These are phyloP conservation scores for Patella pellucida DNA, from an alignment of 2,888 invertebrate genomes.

Conservation along the genomic window DNA sequence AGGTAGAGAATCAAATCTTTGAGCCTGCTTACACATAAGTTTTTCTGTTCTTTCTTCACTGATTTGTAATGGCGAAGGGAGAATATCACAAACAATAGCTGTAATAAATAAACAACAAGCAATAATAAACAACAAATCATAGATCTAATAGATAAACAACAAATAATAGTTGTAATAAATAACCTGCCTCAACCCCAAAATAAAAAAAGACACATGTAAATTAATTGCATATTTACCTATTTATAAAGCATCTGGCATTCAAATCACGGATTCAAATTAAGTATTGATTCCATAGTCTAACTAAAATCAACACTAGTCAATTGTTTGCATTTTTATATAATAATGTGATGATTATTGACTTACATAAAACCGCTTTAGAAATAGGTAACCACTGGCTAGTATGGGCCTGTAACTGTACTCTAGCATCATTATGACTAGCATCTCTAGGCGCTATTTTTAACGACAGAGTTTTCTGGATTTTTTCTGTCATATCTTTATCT, in stretches of 20 bases:
- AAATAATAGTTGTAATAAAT: too few species aligned
- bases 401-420: constrained; percentile 84
- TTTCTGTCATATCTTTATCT: constrained; percentile 70
- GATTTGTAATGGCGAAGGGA: constrained; percentile 87
- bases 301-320: not conserved
- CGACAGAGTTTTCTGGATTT: constrained; percentile 76
- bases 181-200: too few species aligned
- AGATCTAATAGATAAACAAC: too few species aligned
- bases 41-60: constrained; percentile 84
- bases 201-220: too few species aligned
- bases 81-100: constrained; percentile 82
- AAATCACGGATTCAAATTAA: not conserved
- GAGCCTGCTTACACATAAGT: constrained; percentile 82
- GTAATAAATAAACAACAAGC: constrained; percentile 24
- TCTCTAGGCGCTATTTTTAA: constrained; percentile 82
- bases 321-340: not conserved
- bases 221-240: too few species aligned
- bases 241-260: too few species aligned
- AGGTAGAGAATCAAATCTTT: constrained; percentile 79
- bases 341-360: constrained; percentile 30
- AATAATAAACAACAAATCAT: not conserved
- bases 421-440: constrained; percentile 81
- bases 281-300: not conserved
- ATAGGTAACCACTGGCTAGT: constrained; percentile 92
- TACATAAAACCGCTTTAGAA: constrained; percentile 81